Evolutionary conservation across 1,140 invertebrate species (phyloP), one percentile per base, ranked within the genome.

Genomic region (Orius insidiosus): DNA sequence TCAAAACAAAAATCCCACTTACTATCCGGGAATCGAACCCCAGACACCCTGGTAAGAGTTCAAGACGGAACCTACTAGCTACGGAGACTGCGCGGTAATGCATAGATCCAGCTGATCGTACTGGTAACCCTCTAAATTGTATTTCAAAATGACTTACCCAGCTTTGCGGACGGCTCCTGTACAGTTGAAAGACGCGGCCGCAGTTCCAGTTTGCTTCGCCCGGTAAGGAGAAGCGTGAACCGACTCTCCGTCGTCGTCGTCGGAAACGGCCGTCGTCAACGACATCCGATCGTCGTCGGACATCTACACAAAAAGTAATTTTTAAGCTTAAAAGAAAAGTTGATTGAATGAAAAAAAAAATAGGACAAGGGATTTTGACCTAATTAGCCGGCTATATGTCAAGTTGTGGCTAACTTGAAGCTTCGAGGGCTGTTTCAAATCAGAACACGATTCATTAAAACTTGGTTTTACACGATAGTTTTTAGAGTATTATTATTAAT

Each of bases 141-240:
- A 40, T 13, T n/a, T n/a, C n/a, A n/a, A n/a, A n/a, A n/a, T 2
- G 11, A 72, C 80, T 80, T 71, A 94, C 88, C 93, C 93, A 53
- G 92, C 89, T 74, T 96, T 97, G 54, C 93, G 72, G 48, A 95
- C 90, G 52, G 92, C 90, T 50, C 92, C 92, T 32, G 89, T 94
- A 66, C 92, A 95, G 68, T 94, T 93, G 67, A 95, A 93, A 45
- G 87, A 89, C 45, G 88, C 87, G 15, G 87, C 85, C 46, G 85
- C 84, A 15, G 80, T 85, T 55, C 82, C 83, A 40, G 84, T 84
- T 62, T 81, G 73, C 62, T 75, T 71, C 58, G 80, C 80, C 60
- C 83, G 76, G 66, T 87, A 87, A 41, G 86, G 87, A 51, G 86
- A 92, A 66, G 85, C 86, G 74, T 78, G 76, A 47, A 78, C 80